phyloP scores from a whole-genome alignment of 2,113 vertebrate genomes.

The Ceyx cyanopectus region DNA sequence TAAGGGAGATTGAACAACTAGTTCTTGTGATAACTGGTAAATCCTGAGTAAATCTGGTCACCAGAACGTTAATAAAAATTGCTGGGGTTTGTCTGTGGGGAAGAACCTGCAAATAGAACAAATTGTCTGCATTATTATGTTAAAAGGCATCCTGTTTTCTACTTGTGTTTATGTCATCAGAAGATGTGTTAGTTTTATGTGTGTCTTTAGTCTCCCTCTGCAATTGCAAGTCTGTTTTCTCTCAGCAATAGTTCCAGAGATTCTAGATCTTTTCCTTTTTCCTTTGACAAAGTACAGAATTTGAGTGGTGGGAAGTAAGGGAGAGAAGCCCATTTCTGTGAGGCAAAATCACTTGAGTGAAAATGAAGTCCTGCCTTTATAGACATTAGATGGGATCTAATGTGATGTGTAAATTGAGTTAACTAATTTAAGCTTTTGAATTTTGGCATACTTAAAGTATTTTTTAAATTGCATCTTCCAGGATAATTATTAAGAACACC shows the following conservation, averaged over 20 bases:
- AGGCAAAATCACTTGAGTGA: too few species aligned
- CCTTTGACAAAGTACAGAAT: not conserved
- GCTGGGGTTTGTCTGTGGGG: not conserved
- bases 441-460: too few species aligned
- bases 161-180: not conserved
- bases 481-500: too few species aligned
- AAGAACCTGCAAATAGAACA: not conserved
- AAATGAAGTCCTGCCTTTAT: too few species aligned
- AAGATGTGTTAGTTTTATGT: not conserved
- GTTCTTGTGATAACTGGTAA: not conserved
- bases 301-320: not conserved
- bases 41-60: not conserved
- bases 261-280: not conserved
- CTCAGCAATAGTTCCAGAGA: not conserved
- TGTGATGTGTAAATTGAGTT: too few species aligned
- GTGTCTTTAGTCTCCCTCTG: not conserved
- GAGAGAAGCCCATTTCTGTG: not conserved
- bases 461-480: too few species aligned
- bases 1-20: not conserved
- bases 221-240: not conserved
- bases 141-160: not conserved
- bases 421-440: too few species aligned
- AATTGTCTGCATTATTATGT: not conserved
- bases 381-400: too few species aligned
- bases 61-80: not conserved